Evolutionary conservation across 2,888 invertebrate species (phyloP).

Genomic region (Pristionchus arcanus): DNA sequence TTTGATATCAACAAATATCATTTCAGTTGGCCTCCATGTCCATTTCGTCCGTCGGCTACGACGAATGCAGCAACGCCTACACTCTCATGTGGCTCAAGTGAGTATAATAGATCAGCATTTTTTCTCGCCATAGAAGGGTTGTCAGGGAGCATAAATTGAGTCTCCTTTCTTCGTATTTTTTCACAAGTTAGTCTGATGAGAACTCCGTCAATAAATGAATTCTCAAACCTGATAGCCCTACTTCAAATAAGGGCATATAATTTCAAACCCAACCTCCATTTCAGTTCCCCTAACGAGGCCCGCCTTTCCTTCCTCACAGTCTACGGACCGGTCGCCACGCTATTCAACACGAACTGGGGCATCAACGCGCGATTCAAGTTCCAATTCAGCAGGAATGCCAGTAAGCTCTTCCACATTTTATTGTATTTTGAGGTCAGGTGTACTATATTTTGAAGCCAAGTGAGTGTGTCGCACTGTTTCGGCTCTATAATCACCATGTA

Average conservation of each 20-base stretch:
- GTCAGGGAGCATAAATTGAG: too few relatives aligned
- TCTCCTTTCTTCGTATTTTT: too few relatives aligned
- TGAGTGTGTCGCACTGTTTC: too few relatives aligned
- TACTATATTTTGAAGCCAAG: too few relatives aligned
- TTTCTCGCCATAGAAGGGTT: not conserved
- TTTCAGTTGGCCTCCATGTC: not conserved
- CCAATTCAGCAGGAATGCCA: not conserved
- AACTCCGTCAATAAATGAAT: too few relatives aligned
- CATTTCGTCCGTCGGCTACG: not conserved
- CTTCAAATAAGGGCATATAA: too few relatives aligned
- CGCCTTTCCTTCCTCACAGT: not conserved
- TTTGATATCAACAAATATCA: too few relatives aligned
- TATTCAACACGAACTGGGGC: not conserved
- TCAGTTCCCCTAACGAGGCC: not conserved
- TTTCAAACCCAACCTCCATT: not conserved
- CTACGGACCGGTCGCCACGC: not conserved
- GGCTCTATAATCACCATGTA: too few relatives aligned
- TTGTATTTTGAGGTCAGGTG: too few relatives aligned
- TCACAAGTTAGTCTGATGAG: too few relatives aligned
- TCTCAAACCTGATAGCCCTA: too few relatives aligned
- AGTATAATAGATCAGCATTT: not conserved
- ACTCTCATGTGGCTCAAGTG: not conserved
- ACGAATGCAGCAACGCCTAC: not conserved
- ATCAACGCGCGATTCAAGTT: conserved; percentile 5
- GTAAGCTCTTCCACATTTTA: not conserved